Evolutionary conservation across 2,113 vertebrate genomes (phyloP), one percentile per base, ranked within the genome.

Genomic region (Pseudorasbora parva): DNA sequence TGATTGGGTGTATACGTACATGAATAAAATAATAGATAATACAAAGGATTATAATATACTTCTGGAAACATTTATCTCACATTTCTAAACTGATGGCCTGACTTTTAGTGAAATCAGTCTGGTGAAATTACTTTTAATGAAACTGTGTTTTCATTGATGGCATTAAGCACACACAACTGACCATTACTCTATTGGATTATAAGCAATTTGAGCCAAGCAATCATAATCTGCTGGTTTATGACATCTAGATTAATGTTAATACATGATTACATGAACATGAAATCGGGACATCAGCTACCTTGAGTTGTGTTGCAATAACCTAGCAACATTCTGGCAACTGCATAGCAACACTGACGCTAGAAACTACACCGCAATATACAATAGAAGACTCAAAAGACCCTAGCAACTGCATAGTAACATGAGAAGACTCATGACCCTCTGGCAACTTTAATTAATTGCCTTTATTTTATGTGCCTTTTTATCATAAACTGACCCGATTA

Each of bases 21-120:
- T 51, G 19, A 51, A 51, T 51, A 17, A 51, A 51, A 51, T 51
- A 51, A 51, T 19, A 51, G 49, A 51, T 51, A 51, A 51, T 19
- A 51, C 15, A 51, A 7, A 51, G 57, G 57, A 59, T 27, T 62
- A 27, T 27, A 27, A 62, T 5, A 14, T 14, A 5, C 25, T 62
- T 6, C 30, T 30, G 30, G 30, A 30, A 30, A 59, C 56, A 59
- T 59, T 59, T 59, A 23, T 7, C 41, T 37, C 62, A 21, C 27
- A 5, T 69, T 69, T 49, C 5, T 30, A 17, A 9, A n/a, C 14
- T 4, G 57, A 37, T 6, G 14, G 79, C n/a, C n/a, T 30, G 17
- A n/a, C 66, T 47, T 17, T 69, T 56, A 30, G 78, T 56, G 64
- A 69, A 81, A 81, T 27, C 43, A n/a, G 66, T 81, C 66, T 6